Conservation (phyloP, 2,797 vertebrate species). For the Anguilla marmorata region DNA sequence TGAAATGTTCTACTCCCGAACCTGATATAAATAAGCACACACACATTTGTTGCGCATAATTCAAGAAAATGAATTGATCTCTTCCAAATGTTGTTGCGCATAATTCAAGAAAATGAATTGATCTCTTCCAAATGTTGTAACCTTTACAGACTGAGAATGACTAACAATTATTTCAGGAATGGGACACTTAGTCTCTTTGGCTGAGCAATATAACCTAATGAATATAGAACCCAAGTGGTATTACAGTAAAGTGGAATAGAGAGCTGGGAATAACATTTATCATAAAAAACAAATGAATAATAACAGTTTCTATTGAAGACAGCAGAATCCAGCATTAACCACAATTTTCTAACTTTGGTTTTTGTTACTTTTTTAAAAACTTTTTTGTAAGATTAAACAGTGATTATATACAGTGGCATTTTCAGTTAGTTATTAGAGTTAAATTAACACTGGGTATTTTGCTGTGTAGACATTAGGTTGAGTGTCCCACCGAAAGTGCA, state of each 20-base stretch:
- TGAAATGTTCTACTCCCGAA: neutral
- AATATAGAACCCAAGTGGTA: constrained; percentile 32
- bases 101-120: neutral
- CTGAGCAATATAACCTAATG: constrained; percentile 5
- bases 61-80: neutral
- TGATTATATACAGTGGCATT: neutral
- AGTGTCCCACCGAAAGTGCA: neutral
- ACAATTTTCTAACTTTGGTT: neutral
- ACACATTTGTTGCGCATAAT: neutral
- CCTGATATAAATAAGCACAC: neutral
- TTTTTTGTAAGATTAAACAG: neutral
- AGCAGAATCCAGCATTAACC: neutral
- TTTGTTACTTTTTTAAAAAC: neutral
- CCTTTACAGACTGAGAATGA: neutral
- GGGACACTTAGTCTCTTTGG: neutral
- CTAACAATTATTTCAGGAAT: neutral
- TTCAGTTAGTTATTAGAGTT: neutral
- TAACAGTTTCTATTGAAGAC: neutral
- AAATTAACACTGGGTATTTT: neutral
- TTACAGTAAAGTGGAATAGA: neutral
- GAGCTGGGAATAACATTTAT: neutral
- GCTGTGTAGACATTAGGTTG: neutral
- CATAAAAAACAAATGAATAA: neutral
- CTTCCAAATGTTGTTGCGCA: neutral
- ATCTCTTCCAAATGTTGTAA: neutral